Evolutionary conservation across 2,888 invertebrate genomes (phyloP), one percentile per base, ranked within the genome.

Genomic region (Gisinianus flammeolus): DNA sequence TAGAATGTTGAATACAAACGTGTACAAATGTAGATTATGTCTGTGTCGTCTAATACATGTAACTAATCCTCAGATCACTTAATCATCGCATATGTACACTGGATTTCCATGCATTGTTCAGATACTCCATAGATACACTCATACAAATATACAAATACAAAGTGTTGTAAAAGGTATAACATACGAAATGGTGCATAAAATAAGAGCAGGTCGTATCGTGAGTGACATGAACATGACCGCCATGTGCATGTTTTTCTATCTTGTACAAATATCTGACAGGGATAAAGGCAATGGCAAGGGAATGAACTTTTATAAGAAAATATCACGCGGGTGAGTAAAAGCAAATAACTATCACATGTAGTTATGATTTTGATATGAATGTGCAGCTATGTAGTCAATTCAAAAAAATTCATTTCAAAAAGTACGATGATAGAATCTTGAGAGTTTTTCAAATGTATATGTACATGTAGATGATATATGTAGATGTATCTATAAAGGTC

Each of bases 191-290:
- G 22, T n/a, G 16, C 24, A 26, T 62, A 62, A 26, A 67, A 31
- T 22, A 67, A 33, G 33, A 67, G 30, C 67, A 33, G 67, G 67
- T 67, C 67, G 33, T 67, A 66, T 66, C 66, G 66, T 66, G 66
- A 66, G 66, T 67, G 67, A 67, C 67, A 67, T 67, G 67, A 19
- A 67, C 67, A 67, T 67, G 67, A 19, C 67, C 31, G 28, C n/a
- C 67, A 67, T 67, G 67, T 12, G 4, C n/a, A 67, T 30, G 4
- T n/a, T n/a, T 28, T 24, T 28, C 16, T 67, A 31, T 33, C n/a
- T 31, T 67, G n/a, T 6, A 16, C 33, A 31, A 30, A 67, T 33
- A 67, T 67, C 33, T 10, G 31, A 64, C 24, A 22, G 26, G n/a
- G 64, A 64, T 64, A n/a, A 64, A 64, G 64, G 26, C 8, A 54